Base-by-base conservation (phyloP, 1,140 invertebrate species). In the Vanessa atalanta region DNA sequence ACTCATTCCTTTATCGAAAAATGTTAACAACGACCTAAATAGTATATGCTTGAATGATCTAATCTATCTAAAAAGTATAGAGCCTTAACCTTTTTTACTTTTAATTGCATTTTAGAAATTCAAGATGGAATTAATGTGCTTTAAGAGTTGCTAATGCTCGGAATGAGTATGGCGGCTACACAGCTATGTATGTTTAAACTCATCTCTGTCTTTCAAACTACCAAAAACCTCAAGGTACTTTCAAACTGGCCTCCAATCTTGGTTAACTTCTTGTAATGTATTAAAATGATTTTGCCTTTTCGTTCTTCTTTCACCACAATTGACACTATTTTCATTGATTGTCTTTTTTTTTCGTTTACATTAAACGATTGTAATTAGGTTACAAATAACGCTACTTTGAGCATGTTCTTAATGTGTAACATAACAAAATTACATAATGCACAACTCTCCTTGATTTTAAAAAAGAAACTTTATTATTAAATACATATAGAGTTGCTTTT, bases 51-150 rank as follows among this genome's bases (percentile, higher is more conserved):
- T 89, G 80, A 86, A 83, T 85, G 80, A 80, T 31, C 26, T 31
- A 76, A 82, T 78, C 78, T 69, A 75, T 80, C 68, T 85, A 83
- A 76, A 83, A 77, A 84, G 77, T 82, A 82, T 84, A 86, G 78
- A 76, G 80, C 78, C 76, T 83, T 80, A 79, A 80, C 75, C 82
- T 77, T 83, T 85, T 80, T 80, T 82, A 82, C 78, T 85, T 81
- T 81, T 76, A 86, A 79, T 88, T 84, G 84, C 84, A 84, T 86
- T 87, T 86, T 89, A 88, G 83, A 85, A 79, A 78, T 79, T 82
- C 80, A 74, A 73, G 65, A 75, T 82, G 76, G 77, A 80, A 84
- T 75, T 82, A 70, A 76, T 81, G 78, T 83, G 88, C 87, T 88
- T 89, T 83, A 82, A 84, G 78, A 78, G 77, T 79, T 76, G 80